Evolutionary conservation across 64 coral and sea anemone genomes (phyloP).

Genomic region (Acropora tenuis): DNA sequence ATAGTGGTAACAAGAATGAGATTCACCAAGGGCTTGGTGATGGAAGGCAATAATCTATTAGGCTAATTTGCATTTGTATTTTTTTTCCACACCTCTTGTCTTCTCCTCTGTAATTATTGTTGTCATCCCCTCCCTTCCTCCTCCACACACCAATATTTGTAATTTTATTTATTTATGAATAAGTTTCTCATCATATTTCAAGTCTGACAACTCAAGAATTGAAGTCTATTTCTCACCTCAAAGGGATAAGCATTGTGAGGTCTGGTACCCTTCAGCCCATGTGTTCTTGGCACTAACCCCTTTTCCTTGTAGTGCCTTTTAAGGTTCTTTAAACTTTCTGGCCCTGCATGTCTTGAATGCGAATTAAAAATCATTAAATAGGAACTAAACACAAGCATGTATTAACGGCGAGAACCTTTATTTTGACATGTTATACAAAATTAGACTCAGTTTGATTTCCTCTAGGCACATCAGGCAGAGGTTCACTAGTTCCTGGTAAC

Average conservation of each 20-base stretch:
- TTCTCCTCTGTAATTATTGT: no score
- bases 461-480: neutral
- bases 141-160: neutral
- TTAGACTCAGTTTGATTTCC: neutral
- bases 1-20: neutral
- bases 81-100: no score
- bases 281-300: neutral
- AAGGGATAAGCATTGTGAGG: conserved; percentile 9
- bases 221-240: neutral
- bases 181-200: neutral
- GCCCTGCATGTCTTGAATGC: neutral
- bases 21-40: neutral
- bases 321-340: conserved; percentile 8
- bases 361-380: neutral
- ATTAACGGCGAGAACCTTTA: neutral
- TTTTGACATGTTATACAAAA: neutral
- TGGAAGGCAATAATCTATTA: neutral
- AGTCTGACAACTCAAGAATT: neutral
- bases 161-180: conserved; percentile 6
- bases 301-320: conserved; percentile 11
- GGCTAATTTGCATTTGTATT: no score
- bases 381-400: neutral
- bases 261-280: conserved; percentile 1
- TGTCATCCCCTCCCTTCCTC: neutral
- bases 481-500: neutral